Evolutionary conservation across 1,140 invertebrate genomes (phyloP).

Genomic region (Cotesia chilonis): DNA sequence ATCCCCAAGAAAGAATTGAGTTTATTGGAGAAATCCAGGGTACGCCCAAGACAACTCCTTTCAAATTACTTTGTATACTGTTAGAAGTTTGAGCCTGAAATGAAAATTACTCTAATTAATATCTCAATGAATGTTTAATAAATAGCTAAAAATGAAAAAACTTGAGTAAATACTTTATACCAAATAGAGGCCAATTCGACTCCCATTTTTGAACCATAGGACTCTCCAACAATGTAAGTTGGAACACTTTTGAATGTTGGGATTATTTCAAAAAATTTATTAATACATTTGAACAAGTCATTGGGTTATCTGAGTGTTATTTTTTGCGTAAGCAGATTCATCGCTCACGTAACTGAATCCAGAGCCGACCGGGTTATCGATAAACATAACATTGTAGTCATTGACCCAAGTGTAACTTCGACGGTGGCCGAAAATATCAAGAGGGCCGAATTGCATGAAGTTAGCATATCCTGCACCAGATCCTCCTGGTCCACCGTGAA

Average conservation of each 20-base stretch:
- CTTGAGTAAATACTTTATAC: conserved; percentile 65
- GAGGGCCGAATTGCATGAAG: conserved; percentile 79
- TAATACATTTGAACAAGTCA: conserved; percentile 79
- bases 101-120: conserved; percentile 35
- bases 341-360: conserved; percentile 84
- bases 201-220: conserved; percentile 91
- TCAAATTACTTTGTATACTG: conserved; percentile 75
- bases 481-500: conserved; percentile 80
- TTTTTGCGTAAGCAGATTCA: conserved; percentile 59
- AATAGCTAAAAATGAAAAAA: background rate
- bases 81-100: conserved; percentile 71
- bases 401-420: conserved; percentile 81
- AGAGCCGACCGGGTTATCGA: conserved; percentile 89
- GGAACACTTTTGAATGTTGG: conserved; percentile 76
- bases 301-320: conserved; percentile 76
- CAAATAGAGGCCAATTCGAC: conserved; percentile 76
- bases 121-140: background rate
- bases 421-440: conserved; percentile 71
- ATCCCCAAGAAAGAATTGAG: conserved; percentile 81
- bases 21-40: conserved; percentile 88
- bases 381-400: conserved; percentile 82
- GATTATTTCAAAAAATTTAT: conserved; percentile 70
- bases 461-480: conserved; percentile 82
- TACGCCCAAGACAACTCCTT: conserved; percentile 83
- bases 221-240: conserved; percentile 85